Conservation (phyloP, 2,797 vertebrate species). For the Florisuga fusca region DNA sequence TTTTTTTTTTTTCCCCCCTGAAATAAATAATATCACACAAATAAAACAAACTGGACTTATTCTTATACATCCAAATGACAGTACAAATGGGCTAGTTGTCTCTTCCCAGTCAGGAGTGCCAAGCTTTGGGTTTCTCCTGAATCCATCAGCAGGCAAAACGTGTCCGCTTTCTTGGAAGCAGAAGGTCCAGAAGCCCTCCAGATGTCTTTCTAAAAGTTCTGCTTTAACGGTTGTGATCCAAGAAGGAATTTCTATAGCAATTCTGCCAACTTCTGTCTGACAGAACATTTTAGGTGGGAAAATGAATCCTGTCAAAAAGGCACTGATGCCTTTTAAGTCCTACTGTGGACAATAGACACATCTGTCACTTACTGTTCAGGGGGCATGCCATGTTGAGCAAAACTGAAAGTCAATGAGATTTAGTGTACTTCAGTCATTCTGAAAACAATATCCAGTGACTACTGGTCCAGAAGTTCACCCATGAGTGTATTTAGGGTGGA, state of each 20-base stretch:
- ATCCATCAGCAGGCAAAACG: neutral
- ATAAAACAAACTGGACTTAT: neutral
- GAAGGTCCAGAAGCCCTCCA: neutral
- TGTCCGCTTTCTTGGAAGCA: neutral
- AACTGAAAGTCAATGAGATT: conserved; percentile 59
- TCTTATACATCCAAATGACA: neutral
- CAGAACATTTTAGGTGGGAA: conserved; percentile 46
- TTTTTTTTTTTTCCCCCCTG: too few species aligned
- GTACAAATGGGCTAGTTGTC: neutral
- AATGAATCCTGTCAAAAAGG: conserved; percentile 63
- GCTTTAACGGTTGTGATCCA: neutral
- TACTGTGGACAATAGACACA: conserved; percentile 55
- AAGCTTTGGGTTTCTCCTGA: neutral
- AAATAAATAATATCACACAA: neutral
- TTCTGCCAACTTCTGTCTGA: conserved; percentile 28
- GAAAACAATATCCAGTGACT: conserved; percentile 3
- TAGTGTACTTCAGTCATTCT: conserved; percentile 20
- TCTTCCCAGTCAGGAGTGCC: neutral
- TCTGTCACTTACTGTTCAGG: conserved; percentile 47
- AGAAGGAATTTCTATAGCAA: neutral
- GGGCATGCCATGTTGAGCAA: conserved; percentile 13
- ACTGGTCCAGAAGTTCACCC: neutral
- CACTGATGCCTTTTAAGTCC: conserved; percentile 57
- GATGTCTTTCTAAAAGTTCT: conserved; percentile 19
- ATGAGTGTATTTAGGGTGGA: neutral